Conservation (phyloP, 2,113 vertebrate species). For the Gavia stellata region DNA sequence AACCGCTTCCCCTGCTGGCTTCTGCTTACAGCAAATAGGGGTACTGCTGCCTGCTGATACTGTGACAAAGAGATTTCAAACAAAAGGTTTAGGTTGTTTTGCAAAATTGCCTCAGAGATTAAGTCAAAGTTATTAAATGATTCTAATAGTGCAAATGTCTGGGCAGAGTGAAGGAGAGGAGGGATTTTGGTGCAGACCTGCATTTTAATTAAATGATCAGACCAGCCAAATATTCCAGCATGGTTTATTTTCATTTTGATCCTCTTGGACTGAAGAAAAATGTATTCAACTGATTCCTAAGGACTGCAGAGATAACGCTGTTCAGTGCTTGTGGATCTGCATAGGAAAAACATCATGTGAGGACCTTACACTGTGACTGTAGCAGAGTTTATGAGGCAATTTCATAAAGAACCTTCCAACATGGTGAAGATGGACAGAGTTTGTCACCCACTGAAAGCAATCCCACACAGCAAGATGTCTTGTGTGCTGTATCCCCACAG, state of each 20-base stretch:
- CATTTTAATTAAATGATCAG: neutral
- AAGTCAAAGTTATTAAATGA: neutral
- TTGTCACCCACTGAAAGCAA: neutral
- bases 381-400: neutral
- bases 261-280: neutral
- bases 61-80: neutral
- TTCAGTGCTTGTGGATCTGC: neutral
- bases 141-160: neutral
- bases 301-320: neutral
- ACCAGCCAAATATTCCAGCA: neutral
- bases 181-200: neutral
- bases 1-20: neutral
- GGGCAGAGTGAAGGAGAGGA: neutral
- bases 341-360: neutral
- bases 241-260: neutral
- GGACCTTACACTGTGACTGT: neutral
- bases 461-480: neutral
- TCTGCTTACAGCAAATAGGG: neutral
- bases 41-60: accelerated
- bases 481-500: neutral
- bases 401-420: neutral
- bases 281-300: neutral
- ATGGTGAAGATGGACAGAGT: neutral
- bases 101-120: neutral
- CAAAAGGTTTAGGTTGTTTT: neutral